A percentile compares a stretch with the other conserved stretches of the same genome.
These are phyloP conservation scores for Leptinotarsa undecemlineata DNA, from an alignment of 1,140 invertebrate species.

Conservation along the genomic window DNA sequence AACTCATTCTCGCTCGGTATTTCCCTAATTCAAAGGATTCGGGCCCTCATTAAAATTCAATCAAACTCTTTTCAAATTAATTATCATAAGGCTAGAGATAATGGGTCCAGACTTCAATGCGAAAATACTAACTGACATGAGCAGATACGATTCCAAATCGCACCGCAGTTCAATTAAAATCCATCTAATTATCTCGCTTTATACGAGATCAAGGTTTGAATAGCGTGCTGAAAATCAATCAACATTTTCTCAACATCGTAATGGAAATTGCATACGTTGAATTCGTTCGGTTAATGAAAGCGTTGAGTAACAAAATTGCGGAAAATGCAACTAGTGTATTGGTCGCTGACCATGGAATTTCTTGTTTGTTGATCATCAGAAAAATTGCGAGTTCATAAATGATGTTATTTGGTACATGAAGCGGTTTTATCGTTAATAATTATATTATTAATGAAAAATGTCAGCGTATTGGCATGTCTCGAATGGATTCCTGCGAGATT, in stretches of 20 bases:
- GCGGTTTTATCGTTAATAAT: too few relatives aligned
- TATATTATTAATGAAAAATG: too few relatives aligned
- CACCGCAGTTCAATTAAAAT: slow-evolving; percentile 30
- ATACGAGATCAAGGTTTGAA: slow-evolving; percentile 18
- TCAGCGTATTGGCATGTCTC: too few relatives aligned
- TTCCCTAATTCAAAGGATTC: not conserved
- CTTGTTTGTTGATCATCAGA: too few relatives aligned
- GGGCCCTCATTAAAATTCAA: slow-evolving; percentile 20
- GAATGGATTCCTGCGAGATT: too few relatives aligned
- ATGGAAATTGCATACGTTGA: not conserved
- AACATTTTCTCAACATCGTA: not conserved
- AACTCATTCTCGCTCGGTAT: not conserved
- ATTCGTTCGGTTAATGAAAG: too few relatives aligned
- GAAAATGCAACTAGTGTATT: too few relatives aligned
- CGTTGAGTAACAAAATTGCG: too few relatives aligned
- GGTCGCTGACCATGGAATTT: too few relatives aligned
- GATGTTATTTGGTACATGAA: too few relatives aligned
- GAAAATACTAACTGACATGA: slow-evolving; percentile 29
- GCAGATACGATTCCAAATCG: slow-evolving; percentile 18
- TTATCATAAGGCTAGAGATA: slow-evolving; percentile 23
- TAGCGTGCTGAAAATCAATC: slow-evolving; percentile 13
- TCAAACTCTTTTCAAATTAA: slow-evolving; percentile 25
- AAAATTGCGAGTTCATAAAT: too few relatives aligned
- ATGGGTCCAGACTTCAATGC: slow-evolving; percentile 16
- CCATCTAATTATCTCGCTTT: slow-evolving; percentile 26